A percentile compares a stretch with the other conserved stretches of the same genome.
Conservation (phyloP, 2,888 invertebrate species). For the Thymelicus acteon region DNA sequence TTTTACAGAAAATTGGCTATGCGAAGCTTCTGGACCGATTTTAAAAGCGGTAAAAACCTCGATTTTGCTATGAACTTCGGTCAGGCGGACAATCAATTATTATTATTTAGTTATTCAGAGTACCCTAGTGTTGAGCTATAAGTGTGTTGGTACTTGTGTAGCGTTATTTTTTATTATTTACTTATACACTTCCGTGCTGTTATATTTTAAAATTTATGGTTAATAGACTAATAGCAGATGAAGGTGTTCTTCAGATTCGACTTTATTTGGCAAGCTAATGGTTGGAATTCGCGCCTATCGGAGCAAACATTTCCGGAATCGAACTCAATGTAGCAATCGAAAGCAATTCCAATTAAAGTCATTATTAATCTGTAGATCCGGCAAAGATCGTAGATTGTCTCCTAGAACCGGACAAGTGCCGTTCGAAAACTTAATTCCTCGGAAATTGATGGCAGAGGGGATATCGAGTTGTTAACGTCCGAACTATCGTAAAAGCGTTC, state of each 20-base stretch:
- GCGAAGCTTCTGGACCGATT: neutral
- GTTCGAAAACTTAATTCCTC: conserved; percentile 12
- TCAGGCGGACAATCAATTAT: neutral
- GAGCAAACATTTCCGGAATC: too few relatives aligned
- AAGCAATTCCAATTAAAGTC: conserved; percentile 1
- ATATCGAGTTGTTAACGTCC: neutral
- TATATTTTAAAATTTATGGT: too few relatives aligned
- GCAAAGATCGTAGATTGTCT: neutral
- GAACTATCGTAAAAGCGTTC: neutral
- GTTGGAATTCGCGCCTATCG: too few relatives aligned
- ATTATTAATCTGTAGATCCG: neutral
- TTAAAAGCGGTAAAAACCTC: neutral
- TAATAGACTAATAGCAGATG: neutral
- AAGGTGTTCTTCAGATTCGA: too few relatives aligned
- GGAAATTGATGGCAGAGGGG: neutral
- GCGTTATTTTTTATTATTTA: neutral
- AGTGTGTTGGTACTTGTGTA: too few relatives aligned
- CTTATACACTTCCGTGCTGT: neutral
- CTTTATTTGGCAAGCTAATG: too few relatives aligned
- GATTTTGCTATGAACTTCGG: neutral
- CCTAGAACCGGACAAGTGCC: neutral
- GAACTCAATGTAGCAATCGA: too few relatives aligned
- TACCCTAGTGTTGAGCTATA: too few relatives aligned
- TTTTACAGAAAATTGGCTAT: conserved; percentile 12
- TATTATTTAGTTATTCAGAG: neutral